phyloP scores from a whole-genome alignment of 2,888 invertebrate genomes.

The Cheilosia vernalis region DNA sequence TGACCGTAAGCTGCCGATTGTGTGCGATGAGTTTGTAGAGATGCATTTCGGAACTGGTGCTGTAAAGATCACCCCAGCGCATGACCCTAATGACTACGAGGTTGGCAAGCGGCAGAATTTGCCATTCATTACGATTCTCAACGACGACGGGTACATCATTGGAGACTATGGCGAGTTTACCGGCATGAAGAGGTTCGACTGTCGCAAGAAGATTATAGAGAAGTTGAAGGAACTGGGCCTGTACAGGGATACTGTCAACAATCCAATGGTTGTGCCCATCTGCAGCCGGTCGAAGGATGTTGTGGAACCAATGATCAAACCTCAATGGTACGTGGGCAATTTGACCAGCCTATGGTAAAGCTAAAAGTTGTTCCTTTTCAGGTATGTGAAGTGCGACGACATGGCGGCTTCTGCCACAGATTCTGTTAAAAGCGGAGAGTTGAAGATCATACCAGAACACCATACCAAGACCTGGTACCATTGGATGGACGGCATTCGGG shows the following conservation, averaged over 20 bases:
- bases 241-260: conserved; percentile 91
- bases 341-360: background rate
- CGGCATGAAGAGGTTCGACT: conserved; percentile 96
- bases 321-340: conserved; percentile 91
- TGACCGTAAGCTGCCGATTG: conserved; percentile 91
- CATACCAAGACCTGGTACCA: conserved; percentile 97
- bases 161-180: conserved; percentile 91
- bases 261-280: conserved; percentile 98
- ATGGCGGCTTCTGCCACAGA: conserved; percentile 95
- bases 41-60: conserved; percentile 98
- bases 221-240: conserved; percentile 89
- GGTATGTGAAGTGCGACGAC: conserved; percentile 93
- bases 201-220: conserved; percentile 91
- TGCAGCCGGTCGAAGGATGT: conserved; percentile 98
- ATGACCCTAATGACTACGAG: conserved; percentile 98
- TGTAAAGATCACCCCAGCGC: conserved; percentile 99
- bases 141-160: conserved; percentile 94
- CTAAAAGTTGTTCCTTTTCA: conserved; percentile 76
- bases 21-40: conserved; percentile 97
- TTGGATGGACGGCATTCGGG: conserved; percentile 98
- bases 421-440: conserved; percentile 90
- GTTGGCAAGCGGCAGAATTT: conserved; percentile 95
- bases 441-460: conserved; percentile 95
- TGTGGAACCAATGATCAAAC: conserved; percentile 97
- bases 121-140: conserved; percentile 93